Conservation (phyloP, 2,888 invertebrate genomes). For the Thelaira solivaga region DNA sequence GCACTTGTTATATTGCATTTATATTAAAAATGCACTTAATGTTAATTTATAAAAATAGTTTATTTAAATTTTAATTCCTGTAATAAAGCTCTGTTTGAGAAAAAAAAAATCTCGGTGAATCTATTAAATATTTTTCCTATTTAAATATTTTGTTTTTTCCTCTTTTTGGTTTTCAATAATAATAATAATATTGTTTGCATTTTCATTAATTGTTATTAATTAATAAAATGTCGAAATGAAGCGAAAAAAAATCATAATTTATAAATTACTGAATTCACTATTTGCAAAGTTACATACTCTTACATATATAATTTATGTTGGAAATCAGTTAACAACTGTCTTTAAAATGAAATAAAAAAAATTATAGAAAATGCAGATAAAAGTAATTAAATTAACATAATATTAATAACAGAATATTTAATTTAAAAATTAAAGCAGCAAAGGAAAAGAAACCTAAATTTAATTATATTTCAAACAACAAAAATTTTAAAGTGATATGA, state of each 20-base stretch:
- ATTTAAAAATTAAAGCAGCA: no score
- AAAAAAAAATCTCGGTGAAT: no score
- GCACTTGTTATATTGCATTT: not conserved
- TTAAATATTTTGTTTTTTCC: not conserved
- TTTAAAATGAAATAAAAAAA: no score
- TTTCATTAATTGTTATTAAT: conserved; percentile 50
- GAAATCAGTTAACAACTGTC: no score
- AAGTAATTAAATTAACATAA: no score
- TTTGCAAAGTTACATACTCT: not conserved
- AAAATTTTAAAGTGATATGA: no score
- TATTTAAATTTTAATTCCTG: not conserved
- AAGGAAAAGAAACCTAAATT: no score
- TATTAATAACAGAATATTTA: no score
- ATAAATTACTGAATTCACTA: conserved; percentile 22
- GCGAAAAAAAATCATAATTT: conserved; percentile 12
- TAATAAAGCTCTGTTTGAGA: not conserved
- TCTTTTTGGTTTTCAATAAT: not conserved
- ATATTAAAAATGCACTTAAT: not conserved
- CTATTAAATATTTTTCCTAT: not conserved
- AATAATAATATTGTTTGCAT: conserved; percentile 11
- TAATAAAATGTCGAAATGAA: conserved; percentile 23
- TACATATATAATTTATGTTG: not conserved
- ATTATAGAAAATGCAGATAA: no score
- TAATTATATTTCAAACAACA: no score
- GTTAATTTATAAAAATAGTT: not conserved